Base-by-base conservation (phyloP, 2,113 vertebrate species). In the Phylloscopus trochiloides region DNA sequence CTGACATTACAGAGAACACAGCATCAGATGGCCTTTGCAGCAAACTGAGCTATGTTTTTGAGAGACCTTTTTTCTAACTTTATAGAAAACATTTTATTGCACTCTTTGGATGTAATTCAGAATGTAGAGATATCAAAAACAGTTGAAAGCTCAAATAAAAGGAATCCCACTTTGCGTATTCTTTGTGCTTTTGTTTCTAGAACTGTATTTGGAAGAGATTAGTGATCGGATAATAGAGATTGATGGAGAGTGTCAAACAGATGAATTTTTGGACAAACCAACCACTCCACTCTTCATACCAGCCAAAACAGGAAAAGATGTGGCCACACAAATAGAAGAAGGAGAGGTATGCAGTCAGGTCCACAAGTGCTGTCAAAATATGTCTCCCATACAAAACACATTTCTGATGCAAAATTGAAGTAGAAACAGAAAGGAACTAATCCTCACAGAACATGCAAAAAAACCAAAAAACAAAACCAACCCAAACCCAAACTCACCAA, bases 121-220 rank as follows among this genome's bases (percentile, higher is more conserved):
- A n/a, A 29, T 78, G 10, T 10, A 36, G 24, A 57, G 9, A 76
- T 10, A 57, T 70, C 25, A 91, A 66, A 71, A 92, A 38, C 32
- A 63, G 14, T 25, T 74, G 20, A 76, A 28, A 66, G 32, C 78
- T 58, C 18, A 96, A 91, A 65, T 66, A 55, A 79, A 73, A 52
- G 68, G 10, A 95, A 90, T 67, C 48, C 48, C 61, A 77, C 65
- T 63, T 59, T 58, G 11, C 61, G 1, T 48, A 29, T 77, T 61
- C 7, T 14, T 77, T 95, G 18, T 95, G 34, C 36, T 58, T 66
- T 50, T 96, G 63, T 73, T 97, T 97, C 94, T 94, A 99, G 99
- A 99, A 57, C 92, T 98, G 51, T 99, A 99, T 95, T 98, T 99
- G 58, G 99, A 99, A 97, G 99, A 99, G 92, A 97, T 99, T 95